These are phyloP conservation scores for Drosophila infuscata DNA, from an alignment of 2,888 invertebrate species.

Conservation along the genomic window DNA sequence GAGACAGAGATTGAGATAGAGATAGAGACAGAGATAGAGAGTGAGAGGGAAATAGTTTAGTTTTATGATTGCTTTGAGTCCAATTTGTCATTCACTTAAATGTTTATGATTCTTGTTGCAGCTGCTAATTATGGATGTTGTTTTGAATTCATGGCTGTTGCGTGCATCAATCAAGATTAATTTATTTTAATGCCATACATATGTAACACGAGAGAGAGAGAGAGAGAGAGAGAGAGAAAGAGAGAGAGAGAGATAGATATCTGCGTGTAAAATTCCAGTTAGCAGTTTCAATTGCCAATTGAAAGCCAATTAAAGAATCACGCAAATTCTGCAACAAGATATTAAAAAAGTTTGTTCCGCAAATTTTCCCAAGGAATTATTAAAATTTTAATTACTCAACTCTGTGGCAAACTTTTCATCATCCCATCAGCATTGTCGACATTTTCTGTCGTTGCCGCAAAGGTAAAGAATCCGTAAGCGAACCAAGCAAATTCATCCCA, in stretches of 20 bases:
- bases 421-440: conserved; percentile 10
- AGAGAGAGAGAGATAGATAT: neutral
- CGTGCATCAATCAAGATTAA: conserved; percentile 36
- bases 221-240: neutral
- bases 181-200: conserved; percentile 5
- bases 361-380: conserved; percentile 63
- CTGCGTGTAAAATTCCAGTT: neutral
- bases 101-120: conserved; percentile 40
- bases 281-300: conserved; percentile 55
- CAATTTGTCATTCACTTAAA: conserved; percentile 54
- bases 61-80: conserved; percentile 53
- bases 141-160: conserved; percentile 5
- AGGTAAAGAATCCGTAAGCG: conserved; percentile 30
- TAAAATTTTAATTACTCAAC: conserved; percentile 76
- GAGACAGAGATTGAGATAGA: conserved; percentile 2
- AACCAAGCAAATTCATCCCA: neutral
- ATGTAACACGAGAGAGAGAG: neutral
- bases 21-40: neutral
- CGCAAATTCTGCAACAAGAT: conserved; percentile 46
- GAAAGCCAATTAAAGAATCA: conserved; percentile 66
- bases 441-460: conserved; percentile 34
- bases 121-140: conserved; percentile 27
- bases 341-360: conserved; percentile 58
- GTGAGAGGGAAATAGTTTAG: conserved; percentile 5
- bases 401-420: conserved; percentile 58